These are phyloP conservation scores for Thalassarche chlororhynchos DNA, from an alignment of 2,113 vertebrate genomes.

Conservation along the genomic window DNA sequence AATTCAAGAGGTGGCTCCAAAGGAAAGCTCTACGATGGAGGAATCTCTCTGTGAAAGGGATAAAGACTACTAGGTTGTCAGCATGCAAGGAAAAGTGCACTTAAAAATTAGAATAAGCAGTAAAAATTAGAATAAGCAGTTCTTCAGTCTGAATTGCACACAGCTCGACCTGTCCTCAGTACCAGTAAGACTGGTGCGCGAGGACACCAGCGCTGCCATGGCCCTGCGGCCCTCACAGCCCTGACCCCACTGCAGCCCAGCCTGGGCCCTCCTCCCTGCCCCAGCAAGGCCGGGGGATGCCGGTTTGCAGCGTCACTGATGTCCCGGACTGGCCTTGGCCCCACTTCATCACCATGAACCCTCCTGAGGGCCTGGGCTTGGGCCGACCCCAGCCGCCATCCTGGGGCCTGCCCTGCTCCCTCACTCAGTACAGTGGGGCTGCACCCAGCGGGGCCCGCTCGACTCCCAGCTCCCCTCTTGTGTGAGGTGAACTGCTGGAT, in stretches of 20 bases:
- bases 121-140: not conserved
- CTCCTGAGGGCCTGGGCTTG: not conserved
- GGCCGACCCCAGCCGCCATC: rapidly evolving
- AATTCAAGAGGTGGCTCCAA: not conserved
- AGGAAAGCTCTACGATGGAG: not conserved
- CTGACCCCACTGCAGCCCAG: not conserved
- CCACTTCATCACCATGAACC: rapidly evolving
- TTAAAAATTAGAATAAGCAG: not conserved
- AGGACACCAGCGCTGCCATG: not conserved
- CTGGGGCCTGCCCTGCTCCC: rapidly evolving
- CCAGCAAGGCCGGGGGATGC: rapidly evolving
- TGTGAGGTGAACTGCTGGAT: not conserved
- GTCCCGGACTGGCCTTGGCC: rapidly evolving
- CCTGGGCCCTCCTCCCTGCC: not conserved
- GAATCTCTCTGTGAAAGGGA: not conserved
- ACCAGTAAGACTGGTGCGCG: rapidly evolving
- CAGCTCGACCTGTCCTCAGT: rapidly evolving
- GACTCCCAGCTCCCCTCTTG: rapidly evolving
- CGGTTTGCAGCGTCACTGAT: rapidly evolving
- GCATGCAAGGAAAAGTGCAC: not conserved
- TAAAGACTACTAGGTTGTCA: not conserved
- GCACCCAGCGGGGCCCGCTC: rapidly evolving
- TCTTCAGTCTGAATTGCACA: not conserved
- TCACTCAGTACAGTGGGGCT: rapidly evolving
- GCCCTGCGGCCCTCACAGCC: no score